Percentiles rank a stretch among this genome's conserved stretches.
Conservation (phyloP, 2,113 vertebrate genomes). For the Melanerpes aurifrons region DNA sequence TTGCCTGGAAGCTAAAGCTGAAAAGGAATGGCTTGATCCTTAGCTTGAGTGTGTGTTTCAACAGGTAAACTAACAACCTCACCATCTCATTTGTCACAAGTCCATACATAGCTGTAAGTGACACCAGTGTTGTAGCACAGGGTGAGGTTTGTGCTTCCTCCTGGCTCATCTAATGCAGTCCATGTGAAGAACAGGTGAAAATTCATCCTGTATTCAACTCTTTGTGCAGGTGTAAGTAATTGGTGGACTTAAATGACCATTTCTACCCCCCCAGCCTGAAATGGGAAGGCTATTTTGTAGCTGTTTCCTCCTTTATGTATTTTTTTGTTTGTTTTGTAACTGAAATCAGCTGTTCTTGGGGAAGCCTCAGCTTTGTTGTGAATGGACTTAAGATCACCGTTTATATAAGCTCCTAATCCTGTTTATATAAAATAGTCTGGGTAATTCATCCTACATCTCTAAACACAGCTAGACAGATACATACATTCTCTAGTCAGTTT, state of each 20-base stretch:
- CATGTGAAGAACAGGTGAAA: background rate
- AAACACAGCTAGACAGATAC: background rate
- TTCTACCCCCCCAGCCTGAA: background rate
- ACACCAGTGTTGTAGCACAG: background rate
- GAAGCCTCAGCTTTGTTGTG: background rate
- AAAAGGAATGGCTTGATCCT: accelerated
- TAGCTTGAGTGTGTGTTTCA: background rate
- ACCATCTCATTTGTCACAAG: accelerated
- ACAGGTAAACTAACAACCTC: accelerated
- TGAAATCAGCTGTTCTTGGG: background rate
- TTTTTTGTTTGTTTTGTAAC: background rate
- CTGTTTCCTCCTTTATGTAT: background rate
- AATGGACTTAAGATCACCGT: accelerated
- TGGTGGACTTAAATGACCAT: background rate
- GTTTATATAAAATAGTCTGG: background rate
- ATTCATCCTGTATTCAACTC: background rate
- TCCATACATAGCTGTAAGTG: background rate
- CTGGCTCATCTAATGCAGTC: background rate
- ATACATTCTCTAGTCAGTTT: background rate
- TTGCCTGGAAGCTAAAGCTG: background rate
- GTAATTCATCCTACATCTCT: background rate
- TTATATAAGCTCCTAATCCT: background rate
- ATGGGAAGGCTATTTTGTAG: background rate
- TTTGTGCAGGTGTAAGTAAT: background rate
- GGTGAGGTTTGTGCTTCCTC: accelerated